These are phyloP conservation scores for Pemphredon lugubris DNA, from an alignment of 2,888 invertebrate genomes.

Conservation along the genomic window DNA sequence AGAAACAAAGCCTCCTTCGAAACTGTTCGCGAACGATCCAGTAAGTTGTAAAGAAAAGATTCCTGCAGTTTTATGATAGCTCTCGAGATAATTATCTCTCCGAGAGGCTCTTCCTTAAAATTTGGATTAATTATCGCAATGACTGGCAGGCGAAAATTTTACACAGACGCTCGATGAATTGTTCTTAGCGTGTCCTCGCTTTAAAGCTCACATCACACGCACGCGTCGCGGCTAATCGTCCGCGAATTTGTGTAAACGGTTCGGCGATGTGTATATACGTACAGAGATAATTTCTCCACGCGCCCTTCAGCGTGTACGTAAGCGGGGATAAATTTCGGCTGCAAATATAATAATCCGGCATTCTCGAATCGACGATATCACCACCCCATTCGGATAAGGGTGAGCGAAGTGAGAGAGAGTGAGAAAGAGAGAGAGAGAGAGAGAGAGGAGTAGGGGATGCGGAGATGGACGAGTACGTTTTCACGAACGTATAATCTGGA, in stretches of 20 bases:
- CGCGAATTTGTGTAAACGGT: constrained; percentile 25
- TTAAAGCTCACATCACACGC: constrained; percentile 31
- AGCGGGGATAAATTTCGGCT: constrained; percentile 12
- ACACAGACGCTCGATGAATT: background rate
- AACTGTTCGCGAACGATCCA: too few species aligned
- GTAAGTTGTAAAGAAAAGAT: too few species aligned
- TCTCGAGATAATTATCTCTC: too few species aligned
- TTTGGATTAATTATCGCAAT: too few species aligned
- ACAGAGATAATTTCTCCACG: background rate
- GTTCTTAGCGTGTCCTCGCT: constrained; percentile 21
- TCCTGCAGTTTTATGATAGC: too few species aligned
- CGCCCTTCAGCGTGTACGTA: background rate
- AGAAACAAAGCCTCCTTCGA: too few species aligned
- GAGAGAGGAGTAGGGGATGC: too few species aligned
- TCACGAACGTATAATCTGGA: background rate
- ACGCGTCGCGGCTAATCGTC: constrained; percentile 31
- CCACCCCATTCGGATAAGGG: too few species aligned
- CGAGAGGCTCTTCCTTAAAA: too few species aligned
- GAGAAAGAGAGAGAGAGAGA: too few species aligned
- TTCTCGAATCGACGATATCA: constrained; percentile 1
- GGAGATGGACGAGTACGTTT: background rate
- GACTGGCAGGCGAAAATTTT: too few species aligned
- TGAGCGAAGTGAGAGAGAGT: too few species aligned
- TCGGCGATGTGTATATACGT: constrained; percentile 16
- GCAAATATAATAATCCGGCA: constrained; percentile 32